Evolutionary conservation across 2,797 vertebrate genomes (phyloP), one percentile per base, ranked within the genome.

Genomic region (Bradypus variegatus): DNA sequence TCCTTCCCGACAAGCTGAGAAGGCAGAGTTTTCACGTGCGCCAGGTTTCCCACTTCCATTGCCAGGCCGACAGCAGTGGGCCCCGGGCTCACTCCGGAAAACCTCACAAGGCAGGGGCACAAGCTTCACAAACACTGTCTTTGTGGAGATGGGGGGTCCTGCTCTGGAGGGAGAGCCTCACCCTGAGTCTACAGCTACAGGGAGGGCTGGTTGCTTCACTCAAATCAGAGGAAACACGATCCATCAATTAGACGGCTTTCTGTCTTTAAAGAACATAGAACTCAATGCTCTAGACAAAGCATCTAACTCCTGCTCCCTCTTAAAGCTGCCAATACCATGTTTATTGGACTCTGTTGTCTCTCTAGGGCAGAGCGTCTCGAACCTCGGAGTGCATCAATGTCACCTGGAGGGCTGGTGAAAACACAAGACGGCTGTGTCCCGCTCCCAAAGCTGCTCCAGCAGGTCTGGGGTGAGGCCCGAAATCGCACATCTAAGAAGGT

Each of bases 1-100:
- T 94, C 69, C 64, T 92, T 73, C 50, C 92, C 55, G 41, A 81
- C 48, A 7, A 8, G 58, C 87, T 94, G 90, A n/a, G 87, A 65
- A 88, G 87, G 69, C 33, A 18, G 11, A 41, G 75, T 69, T 93
- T 94, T 82, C 92, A 65, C 33, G 72, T 41, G 80, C 77, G 31
- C 33, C 83, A 19, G 2, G 5, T 11, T 89, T 73, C 53, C 31
- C 76, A 48, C 58, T 78, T 48, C 15, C 38, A 18, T 45, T 67
- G 18, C 15, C 25, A 36, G 19, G 79, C 31, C 23, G 55, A 38
- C 11, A 33, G 29, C 4, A 21, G 25, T 75, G 78, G 64, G 70
- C 21, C 18, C 6, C 6, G 11, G 60, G 38, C 41, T 16, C 19
- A 15, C 36, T 33, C 55, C 50, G 45, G 55, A 58, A 67, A 21